Conservation (phyloP, 1,140 invertebrate species). For the Myzus persicae region DNA sequence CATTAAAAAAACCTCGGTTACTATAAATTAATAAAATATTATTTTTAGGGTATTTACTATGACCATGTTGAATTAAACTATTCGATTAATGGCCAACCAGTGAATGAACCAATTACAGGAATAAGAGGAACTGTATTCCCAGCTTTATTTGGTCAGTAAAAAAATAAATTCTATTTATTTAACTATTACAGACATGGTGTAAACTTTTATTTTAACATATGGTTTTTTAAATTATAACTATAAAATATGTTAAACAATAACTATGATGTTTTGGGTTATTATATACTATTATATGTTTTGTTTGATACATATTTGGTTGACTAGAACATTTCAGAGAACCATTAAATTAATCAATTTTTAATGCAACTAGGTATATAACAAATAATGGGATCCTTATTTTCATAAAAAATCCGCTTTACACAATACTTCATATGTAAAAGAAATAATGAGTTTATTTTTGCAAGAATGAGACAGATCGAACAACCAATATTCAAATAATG, state of each 20-base stretch:
- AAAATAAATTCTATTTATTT: neutral
- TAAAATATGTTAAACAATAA: neutral
- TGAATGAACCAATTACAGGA: slow-evolving; percentile 85
- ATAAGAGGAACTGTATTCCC: slow-evolving; percentile 92
- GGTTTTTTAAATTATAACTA: neutral
- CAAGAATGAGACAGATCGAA: too few species aligned
- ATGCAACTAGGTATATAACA: too few species aligned
- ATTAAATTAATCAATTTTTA: too few species aligned
- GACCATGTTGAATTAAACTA: slow-evolving; percentile 98
- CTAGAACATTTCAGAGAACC: neutral
- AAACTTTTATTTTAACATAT: neutral
- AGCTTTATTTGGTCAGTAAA: slow-evolving; percentile 85
- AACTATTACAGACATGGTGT: too few species aligned
- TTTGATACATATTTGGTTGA: neutral
- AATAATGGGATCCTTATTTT: too few species aligned
- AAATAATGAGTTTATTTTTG: too few species aligned
- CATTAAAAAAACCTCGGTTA: neutral
- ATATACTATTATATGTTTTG: neutral
- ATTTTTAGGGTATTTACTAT: slow-evolving; percentile 83
- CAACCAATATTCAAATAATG: too few species aligned
- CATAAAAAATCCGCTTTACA: too few species aligned
- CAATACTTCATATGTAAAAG: too few species aligned
- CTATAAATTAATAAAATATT: neutral
- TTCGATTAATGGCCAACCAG: slow-evolving; percentile 88
- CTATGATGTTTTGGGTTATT: neutral